These are phyloP conservation scores for Aculops lycopersici DNA, from an alignment of 1,140 invertebrate genomes.

Conservation along the genomic window DNA sequence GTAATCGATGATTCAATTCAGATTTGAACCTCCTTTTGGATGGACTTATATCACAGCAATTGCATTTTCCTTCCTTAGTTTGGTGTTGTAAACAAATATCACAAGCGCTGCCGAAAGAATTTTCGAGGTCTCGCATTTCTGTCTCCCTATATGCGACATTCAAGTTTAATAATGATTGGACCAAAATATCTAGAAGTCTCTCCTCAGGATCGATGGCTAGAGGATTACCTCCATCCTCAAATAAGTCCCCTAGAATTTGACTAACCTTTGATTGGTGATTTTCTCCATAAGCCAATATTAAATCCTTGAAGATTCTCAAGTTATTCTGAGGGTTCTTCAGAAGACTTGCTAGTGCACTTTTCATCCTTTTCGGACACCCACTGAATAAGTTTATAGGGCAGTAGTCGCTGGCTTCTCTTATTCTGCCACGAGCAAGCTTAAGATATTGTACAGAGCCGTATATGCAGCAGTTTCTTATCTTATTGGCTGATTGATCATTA, in stretches of 20 bases:
- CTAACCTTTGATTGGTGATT: background rate
- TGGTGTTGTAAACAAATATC: background rate
- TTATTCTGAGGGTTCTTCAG: conserved; percentile 12
- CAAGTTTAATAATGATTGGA: background rate
- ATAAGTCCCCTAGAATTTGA: background rate
- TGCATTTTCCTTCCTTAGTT: background rate
- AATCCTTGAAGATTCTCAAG: conserved; percentile 11
- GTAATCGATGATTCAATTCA: background rate
- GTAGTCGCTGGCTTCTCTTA: conserved; percentile 10
- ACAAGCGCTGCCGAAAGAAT: background rate
- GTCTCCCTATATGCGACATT: background rate
- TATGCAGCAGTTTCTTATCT: no score
- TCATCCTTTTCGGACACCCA: conserved; percentile 8
- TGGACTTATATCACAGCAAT: background rate
- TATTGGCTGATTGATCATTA: conserved; percentile 6
- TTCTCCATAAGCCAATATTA: conserved; percentile 9
- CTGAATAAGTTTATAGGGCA: conserved; percentile 13
- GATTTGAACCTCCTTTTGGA: background rate
- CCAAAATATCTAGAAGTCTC: background rate
- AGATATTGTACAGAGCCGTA: conserved; percentile 10
- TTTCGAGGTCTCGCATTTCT: background rate
- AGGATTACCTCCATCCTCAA: background rate
- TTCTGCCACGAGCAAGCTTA: conserved; percentile 8
- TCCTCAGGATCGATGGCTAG: background rate
- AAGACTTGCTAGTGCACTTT: conserved; percentile 8